Base-by-base conservation (phyloP, 2,797 vertebrate species). In the Rousettus madagascariensis region DNA sequence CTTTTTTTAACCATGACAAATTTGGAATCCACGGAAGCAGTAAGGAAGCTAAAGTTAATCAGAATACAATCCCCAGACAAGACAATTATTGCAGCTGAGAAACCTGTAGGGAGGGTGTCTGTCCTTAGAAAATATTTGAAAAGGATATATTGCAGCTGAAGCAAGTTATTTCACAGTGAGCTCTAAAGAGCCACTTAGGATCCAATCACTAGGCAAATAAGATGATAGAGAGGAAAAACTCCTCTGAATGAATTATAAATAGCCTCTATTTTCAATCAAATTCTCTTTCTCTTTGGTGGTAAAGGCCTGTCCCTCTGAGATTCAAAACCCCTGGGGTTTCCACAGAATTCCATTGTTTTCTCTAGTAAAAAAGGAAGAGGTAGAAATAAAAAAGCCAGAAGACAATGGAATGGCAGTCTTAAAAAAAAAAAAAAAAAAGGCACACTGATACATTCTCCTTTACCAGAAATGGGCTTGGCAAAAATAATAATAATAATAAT, bases 71-170 rank as follows among this genome's bases (percentile, higher is more conserved):
- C 97, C 97, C 96, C 97, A 97, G 97, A 98, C 96, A 97, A 98
- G 97, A 97, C 96, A 97, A 96, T 97, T 96, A 94, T 20, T 95
- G 95, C 96, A 79, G 84, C 96, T 68, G 68, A 97, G 86, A 98
- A 98, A 97, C 94, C 97, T 97, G 90, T 78, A 90, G 97, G 97
- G 96, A 97, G 80, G 72, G 88, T 95, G 95, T 90, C 97, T 98
- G 98, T 97, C 98, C 98, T 98, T 98, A 98, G 98, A 98, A 98
- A 98, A 97, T 95, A 97, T 96, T 97, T 98, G 96, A 97, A 95
- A 93, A 97, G 96, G 86, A 95, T 96, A 43, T 68, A 94, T 90
- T 41, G 36, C 49, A 86, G 55, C 88, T 97, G 95, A 97, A 97
- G 77, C 92, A 96, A 98, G 96, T 90, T 96, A 94, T 55, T 77